Percentiles rank a stretch among this genome's conserved stretches.
Evolutionary conservation across 2,797 vertebrate species (phyloP).

Genomic region (Podarcis siculus): DNA sequence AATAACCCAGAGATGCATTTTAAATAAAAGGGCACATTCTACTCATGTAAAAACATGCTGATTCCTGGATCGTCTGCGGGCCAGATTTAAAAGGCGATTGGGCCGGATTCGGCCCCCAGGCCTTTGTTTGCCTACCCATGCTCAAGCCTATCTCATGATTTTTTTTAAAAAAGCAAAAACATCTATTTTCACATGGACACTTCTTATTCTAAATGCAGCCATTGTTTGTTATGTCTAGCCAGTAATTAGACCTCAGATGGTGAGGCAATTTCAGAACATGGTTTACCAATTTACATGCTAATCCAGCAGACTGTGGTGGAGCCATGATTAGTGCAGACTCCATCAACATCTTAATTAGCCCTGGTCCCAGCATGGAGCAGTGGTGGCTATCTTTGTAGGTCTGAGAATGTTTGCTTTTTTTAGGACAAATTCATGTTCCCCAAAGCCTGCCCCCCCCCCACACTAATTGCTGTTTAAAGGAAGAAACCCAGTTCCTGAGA

Average conservation of each 20-base stretch:
- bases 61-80: too few species aligned
- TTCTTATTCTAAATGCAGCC: conserved; percentile 68
- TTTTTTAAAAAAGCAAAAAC: conserved; percentile 41
- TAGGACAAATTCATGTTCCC: conserved; percentile 45
- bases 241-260: conserved; percentile 81
- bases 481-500: conserved; percentile 40
- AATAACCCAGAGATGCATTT: too few species aligned
- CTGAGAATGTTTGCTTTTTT: conserved; percentile 55
- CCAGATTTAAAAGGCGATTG: too few species aligned
- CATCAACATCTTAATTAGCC: conserved; percentile 81
- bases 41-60: too few species aligned
- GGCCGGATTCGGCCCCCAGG: too few species aligned
- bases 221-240: conserved; percentile 74
- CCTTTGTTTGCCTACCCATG: too few species aligned
- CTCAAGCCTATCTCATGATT: conserved; percentile 27
- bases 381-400: conserved; percentile 49
- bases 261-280: conserved; percentile 73
- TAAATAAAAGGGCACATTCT: too few species aligned
- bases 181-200: conserved; percentile 64
- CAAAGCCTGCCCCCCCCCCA: conserved; percentile 38
- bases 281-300: conserved; percentile 80
- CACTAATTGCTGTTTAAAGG: conserved; percentile 33
- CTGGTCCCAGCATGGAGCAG: conserved; percentile 62
- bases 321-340: conserved; percentile 74
- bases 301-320: conserved; percentile 76